Conservation (phyloP, 2,888 invertebrate species). For the Oligia fasciuncula region DNA sequence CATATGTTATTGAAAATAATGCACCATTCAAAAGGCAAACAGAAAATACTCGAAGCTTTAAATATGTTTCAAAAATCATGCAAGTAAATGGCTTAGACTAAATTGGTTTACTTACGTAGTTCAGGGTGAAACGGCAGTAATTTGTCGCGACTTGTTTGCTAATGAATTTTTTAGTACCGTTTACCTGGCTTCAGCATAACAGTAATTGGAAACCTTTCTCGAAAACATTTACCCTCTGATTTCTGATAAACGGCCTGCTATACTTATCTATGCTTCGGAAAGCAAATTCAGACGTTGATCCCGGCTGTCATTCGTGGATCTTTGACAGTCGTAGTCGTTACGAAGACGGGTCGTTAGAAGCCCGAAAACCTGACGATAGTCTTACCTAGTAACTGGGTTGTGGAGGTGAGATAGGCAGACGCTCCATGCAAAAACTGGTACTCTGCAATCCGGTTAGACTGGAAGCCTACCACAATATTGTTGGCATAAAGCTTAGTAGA, state of each 20-base stretch:
- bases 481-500: background rate
- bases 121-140: slow-evolving; percentile 1
- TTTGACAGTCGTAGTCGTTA: background rate
- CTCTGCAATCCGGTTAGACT: background rate
- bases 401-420: background rate
- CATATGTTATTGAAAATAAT: background rate
- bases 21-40: background rate
- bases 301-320: background rate
- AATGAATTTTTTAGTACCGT: slow-evolving; percentile 52
- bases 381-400: background rate
- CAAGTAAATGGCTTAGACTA: background rate
- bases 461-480: background rate
- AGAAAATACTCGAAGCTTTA: background rate
- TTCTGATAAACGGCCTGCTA: background rate
- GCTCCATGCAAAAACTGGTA: background rate
- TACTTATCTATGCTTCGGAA: background rate
- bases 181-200: slow-evolving; percentile 17
- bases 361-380: too few species aligned
- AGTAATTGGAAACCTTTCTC: slow-evolving; percentile 14
- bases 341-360: background rate
- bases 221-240: background rate
- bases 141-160: slow-evolving; percentile 28
- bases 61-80: background rate
- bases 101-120: slow-evolving; percentile 29
- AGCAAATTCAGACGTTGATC: background rate